Percentiles rank a stretch among this genome's conserved stretches.
Evolutionary conservation across 2,888 invertebrate species (phyloP).

Genomic region (Dinocampus coccinellae): DNA sequence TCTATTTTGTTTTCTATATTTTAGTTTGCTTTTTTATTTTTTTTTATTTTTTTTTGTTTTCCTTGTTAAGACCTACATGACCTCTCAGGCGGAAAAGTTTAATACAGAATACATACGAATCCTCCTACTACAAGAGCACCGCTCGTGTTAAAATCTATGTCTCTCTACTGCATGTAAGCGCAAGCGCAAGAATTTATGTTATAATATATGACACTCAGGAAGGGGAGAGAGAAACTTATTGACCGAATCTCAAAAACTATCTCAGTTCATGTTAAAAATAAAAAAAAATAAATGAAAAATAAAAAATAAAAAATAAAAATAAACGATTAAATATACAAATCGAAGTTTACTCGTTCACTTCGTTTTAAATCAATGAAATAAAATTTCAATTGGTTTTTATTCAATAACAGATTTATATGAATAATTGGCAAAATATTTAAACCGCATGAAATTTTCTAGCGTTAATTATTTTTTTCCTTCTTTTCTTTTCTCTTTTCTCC

Average conservation of each 20-base stretch:
- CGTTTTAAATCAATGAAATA: no score
- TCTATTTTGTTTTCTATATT: no score
- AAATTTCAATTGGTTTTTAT: no score
- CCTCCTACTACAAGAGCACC: background rate
- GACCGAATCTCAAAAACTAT: conserved; percentile 1
- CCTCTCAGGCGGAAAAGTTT: background rate
- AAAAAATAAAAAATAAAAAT: background rate
- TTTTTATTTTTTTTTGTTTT: background rate
- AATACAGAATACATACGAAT: background rate
- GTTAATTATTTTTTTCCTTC: no score
- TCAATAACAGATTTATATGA: no score
- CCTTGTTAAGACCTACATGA: background rate
- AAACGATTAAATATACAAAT: background rate
- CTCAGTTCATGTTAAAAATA: background rate
- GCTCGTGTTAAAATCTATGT: background rate
- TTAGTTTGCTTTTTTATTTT: background rate
- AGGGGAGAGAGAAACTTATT: background rate
- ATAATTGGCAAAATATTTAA: no score
- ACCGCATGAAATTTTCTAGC: no score
- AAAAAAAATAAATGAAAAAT: background rate
- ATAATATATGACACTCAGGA: background rate
- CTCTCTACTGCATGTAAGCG: background rate
- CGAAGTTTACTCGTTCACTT: background rate
- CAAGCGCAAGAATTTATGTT: background rate
- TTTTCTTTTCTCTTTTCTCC: no score